Evolutionary conservation across 1,140 invertebrate species (phyloP).

Genomic region (Neuroterus valhalla): DNA sequence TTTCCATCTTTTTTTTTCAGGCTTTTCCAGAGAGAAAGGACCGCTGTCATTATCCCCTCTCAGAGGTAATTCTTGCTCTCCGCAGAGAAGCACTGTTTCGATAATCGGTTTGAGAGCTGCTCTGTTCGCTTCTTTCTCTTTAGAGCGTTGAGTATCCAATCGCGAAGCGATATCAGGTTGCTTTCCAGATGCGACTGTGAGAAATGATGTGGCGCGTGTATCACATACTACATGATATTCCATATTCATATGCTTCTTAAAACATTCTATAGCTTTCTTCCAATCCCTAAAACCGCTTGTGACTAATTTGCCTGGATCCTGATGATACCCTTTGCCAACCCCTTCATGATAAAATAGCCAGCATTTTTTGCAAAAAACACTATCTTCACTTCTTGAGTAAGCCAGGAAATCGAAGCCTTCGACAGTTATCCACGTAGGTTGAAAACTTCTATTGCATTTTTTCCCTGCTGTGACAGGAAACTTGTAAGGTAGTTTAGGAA

Average conservation of each 20-base stretch:
- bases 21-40: no score
- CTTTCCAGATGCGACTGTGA: slow-evolving; percentile 21
- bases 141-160: slow-evolving; percentile 36
- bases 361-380: slow-evolving; percentile 25
- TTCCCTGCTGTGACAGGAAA: background rate
- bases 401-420: slow-evolving; percentile 4
- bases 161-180: background rate
- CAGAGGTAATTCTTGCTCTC: slow-evolving; percentile 34
- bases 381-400: slow-evolving; percentile 23
- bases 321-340: slow-evolving; percentile 34
- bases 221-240: slow-evolving; percentile 34
- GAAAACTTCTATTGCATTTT: background rate
- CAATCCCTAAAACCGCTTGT: slow-evolving; percentile 32
- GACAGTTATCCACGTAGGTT: background rate
- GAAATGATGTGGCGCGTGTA: slow-evolving; percentile 35
- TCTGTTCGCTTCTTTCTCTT: slow-evolving; percentile 46
- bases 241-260: slow-evolving; percentile 34
- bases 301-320: slow-evolving; percentile 28
- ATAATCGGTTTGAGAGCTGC: slow-evolving; percentile 40
- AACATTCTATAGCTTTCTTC: slow-evolving; percentile 42
- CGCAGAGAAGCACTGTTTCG: slow-evolving; percentile 41
- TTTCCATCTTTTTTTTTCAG: no score
- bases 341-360: slow-evolving; percentile 34
- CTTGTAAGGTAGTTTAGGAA: background rate
- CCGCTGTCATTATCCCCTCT: slow-evolving; percentile 38